Evolutionary conservation across 2,888 invertebrate genomes (phyloP).

Genomic region (Notodonta dromedarius): DNA sequence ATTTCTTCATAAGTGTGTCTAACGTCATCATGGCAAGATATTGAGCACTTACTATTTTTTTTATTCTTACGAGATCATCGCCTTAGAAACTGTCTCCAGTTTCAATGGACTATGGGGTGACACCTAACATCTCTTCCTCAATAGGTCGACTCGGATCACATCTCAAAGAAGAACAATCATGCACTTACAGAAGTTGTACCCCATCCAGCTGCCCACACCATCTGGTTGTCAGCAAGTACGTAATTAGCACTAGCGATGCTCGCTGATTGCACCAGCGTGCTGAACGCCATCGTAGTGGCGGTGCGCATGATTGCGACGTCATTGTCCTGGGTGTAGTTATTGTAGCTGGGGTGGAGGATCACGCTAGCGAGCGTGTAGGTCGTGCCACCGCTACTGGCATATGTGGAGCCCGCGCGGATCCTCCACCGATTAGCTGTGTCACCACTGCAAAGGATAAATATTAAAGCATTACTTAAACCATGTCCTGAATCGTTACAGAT

Average conservation of each 20-base stretch:
- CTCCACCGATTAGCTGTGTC: constrained; percentile 20
- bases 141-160: too few relatives aligned
- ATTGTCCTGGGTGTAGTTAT: constrained; percentile 36
- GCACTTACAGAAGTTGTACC: constrained; percentile 48
- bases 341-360: constrained; percentile 41
- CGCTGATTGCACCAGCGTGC: constrained; percentile 19
- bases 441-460: constrained; percentile 13
- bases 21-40: too few relatives aligned
- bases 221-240: constrained; percentile 44
- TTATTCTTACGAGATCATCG: too few relatives aligned
- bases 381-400: constrained; percentile 43
- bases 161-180: too few relatives aligned
- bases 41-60: too few relatives aligned
- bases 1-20: too few relatives aligned
- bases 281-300: constrained; percentile 24
- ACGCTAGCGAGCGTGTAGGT: constrained; percentile 25
- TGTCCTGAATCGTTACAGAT: too few relatives aligned
- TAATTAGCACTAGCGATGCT: constrained; percentile 50
- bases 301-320: constrained; percentile 52
- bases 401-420: constrained; percentile 44
- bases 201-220: constrained; percentile 59
- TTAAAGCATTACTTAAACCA: too few relatives aligned
- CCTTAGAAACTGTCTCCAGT: too few relatives aligned
- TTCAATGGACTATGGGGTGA: too few relatives aligned
- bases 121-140: too few relatives aligned